Evolutionary conservation across 2,888 invertebrate genomes (phyloP), one percentile per base, ranked within the genome.

Genomic region (Heliconius hortense): DNA sequence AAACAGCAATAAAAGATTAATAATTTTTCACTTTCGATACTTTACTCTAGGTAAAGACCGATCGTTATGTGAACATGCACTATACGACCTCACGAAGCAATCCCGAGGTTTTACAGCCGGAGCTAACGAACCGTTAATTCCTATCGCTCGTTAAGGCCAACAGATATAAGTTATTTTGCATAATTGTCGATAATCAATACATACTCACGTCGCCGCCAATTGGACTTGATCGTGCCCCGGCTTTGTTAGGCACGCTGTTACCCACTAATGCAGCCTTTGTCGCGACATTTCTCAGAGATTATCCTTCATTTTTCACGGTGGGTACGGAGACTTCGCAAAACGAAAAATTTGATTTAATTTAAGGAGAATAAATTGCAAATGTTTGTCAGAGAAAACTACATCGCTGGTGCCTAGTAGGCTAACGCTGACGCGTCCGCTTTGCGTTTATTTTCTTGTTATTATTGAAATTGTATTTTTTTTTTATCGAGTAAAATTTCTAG

Each of bases 181-280:
- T 92, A 92, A 92, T 91, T 89, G 89, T 88, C 86, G 84, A 86
- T 88, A 86, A 87, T 89, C 89, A 90, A 88, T 89, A 86, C 83
- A 87, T 87, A 88, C 88, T 87, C 87, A 83, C 85, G 86, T 88
- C 73, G 71, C 67, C 84, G 82, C 81, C 82, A 83, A 82, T 83
- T 79, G 80, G 80, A 68, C 26, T 68, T 68, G 48, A 62, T 53
- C 31, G 68, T 68, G 39, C 59, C 26, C 28, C 39, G 35, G 64
- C 63, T 71, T 71, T 71, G 64, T 75, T 74, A 71, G 74, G 66
- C 56, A 70, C 63, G 24, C 39, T 18, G 39, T 43, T 66, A 3
- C 39, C 26, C 39, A n/a, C 53, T 26, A 71, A 43, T 60, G 48
- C 62, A 62, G 62, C 53, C 68, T 74, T 69, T 28, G 63, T 59